Evolutionary conservation across 2,113 vertebrate species (phyloP).

Genomic region (Sinocyclocheilus anophthalmus): DNA sequence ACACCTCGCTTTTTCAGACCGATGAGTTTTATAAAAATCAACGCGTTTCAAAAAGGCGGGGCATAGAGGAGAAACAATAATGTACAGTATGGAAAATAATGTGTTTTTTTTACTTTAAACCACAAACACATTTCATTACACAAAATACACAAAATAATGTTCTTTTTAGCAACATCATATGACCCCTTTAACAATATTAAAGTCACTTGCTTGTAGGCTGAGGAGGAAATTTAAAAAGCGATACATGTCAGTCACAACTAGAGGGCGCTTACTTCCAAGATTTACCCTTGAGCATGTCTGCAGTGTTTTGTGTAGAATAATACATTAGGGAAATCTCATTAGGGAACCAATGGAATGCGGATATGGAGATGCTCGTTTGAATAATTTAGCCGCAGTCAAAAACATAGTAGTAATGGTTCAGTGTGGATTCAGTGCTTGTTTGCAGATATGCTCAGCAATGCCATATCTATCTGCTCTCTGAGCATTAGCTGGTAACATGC

Average conservation of each 20-base stretch:
- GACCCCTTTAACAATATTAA: neutral
- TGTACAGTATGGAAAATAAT: too few relatives aligned
- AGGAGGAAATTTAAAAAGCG: neutral
- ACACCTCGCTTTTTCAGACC: too few relatives aligned
- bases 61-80: too few relatives aligned
- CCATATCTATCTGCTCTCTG: neutral
- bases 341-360: neutral
- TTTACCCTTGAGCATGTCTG: neutral
- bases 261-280: constrained; percentile 12
- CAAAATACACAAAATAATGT: too few relatives aligned
- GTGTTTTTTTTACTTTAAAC: too few relatives aligned
- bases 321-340: neutral
- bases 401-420: neutral
- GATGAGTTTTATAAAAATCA: too few relatives aligned
- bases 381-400: neutral
- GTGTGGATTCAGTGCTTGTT: neutral
- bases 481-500: neutral
- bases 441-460: neutral
- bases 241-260: neutral
- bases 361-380: neutral
- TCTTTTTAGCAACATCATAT: too few relatives aligned
- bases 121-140: too few relatives aligned
- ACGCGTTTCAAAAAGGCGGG: too few relatives aligned
- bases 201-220: neutral
- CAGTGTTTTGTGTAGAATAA: too few relatives aligned